phyloP scores from a whole-genome alignment of 2,113 vertebrate species.

The Mixornis gularis region DNA sequence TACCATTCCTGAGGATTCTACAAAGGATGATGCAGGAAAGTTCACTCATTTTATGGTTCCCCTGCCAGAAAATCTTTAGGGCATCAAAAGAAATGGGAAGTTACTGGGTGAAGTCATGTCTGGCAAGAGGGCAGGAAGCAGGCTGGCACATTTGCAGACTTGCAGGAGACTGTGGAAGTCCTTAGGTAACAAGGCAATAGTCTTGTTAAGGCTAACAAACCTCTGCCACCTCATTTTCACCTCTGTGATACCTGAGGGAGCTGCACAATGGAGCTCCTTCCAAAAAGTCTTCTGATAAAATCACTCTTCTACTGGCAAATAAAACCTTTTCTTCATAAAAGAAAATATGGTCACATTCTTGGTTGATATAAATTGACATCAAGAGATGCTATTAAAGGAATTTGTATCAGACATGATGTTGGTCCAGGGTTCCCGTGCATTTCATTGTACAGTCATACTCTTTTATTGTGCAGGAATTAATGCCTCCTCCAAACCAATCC shows the following conservation, averaged over 20 bases:
- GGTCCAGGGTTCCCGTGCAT: background rate
- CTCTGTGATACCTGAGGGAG: background rate
- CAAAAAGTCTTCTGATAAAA: background rate
- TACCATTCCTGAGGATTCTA: background rate
- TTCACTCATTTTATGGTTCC: background rate
- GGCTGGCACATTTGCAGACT: background rate
- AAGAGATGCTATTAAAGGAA: background rate
- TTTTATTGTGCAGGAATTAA: background rate
- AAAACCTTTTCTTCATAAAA: background rate
- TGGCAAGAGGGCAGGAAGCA: background rate
- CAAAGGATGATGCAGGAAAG: background rate
- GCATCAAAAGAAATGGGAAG: background rate
- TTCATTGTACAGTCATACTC: background rate
- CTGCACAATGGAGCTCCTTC: background rate
- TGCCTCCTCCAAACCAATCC: background rate
- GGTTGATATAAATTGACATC: background rate
- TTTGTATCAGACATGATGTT: background rate
- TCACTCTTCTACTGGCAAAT: background rate
- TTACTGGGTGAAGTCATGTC: background rate
- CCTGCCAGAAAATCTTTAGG: background rate
- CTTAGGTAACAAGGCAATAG: background rate
- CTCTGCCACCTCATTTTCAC: background rate
- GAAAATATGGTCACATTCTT: background rate
- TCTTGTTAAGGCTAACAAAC: background rate
- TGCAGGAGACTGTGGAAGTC: background rate